These are phyloP conservation scores for Nymphalis urticae DNA, from an alignment of 2,888 invertebrate species.

Conservation along the genomic window DNA sequence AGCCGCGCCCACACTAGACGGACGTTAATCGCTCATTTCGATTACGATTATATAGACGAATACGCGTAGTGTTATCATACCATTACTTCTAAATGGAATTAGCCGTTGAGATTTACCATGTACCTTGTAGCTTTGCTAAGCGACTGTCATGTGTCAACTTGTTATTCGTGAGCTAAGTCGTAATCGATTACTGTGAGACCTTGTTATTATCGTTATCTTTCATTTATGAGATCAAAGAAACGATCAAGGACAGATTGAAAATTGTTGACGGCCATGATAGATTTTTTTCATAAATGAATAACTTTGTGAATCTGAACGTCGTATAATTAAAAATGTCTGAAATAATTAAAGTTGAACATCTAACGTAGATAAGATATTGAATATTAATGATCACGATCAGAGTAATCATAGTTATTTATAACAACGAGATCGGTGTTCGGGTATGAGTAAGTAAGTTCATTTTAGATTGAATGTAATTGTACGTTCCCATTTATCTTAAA, in stretches of 20 bases:
- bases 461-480: constrained; percentile 66
- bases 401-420: constrained; percentile 8
- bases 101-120: constrained; percentile 29
- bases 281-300: background rate
- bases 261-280: background rate
- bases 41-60: constrained; percentile 71
- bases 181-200: constrained; percentile 21
- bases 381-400: background rate
- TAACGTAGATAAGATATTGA: background rate
- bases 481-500: constrained; percentile 70
- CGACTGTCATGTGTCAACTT: constrained; percentile 39
- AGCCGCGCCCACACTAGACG: constrained; percentile 65
- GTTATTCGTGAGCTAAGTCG: constrained; percentile 26
- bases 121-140: constrained; percentile 17
- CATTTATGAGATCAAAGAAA: constrained; percentile 5
- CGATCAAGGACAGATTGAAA: background rate
- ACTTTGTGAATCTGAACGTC: background rate
- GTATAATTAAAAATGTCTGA: too few species aligned
- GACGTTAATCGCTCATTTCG: constrained; percentile 73
- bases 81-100: constrained; percentile 65
- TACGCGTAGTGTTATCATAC: constrained; percentile 69
- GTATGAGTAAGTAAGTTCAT: constrained; percentile 48
- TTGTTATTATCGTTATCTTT: constrained; percentile 19
- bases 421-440: constrained; percentile 12
- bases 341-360: background rate